These are phyloP conservation scores for Ceratitis capitata DNA, from an alignment of 1,140 invertebrate species.

Conservation along the genomic window DNA sequence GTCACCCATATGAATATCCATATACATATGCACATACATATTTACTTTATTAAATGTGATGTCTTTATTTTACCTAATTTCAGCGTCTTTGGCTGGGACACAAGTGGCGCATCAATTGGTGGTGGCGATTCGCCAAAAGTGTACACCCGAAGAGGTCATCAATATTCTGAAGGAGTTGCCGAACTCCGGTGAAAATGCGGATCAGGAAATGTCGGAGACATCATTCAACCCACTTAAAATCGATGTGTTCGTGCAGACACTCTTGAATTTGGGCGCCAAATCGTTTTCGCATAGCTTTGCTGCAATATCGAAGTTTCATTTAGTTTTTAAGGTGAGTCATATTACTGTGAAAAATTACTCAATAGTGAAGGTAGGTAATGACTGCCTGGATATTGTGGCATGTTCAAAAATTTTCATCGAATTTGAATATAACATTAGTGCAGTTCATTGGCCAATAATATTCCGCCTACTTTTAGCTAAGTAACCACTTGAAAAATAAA, in stretches of 20 bases:
- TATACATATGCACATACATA: neutral
- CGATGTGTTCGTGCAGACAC: constrained; percentile 94
- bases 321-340: constrained; percentile 87
- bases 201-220: constrained; percentile 71
- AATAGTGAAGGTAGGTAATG: too few species aligned
- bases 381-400: too few species aligned
- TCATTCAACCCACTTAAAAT: constrained; percentile 92
- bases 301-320: constrained; percentile 96
- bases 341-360: too few species aligned
- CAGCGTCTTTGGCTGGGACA: constrained; percentile 83
- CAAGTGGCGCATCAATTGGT: constrained; percentile 85
- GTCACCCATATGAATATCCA: neutral
- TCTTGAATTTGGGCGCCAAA: constrained; percentile 93
- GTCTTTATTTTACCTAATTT: neutral
- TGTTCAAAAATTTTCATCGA: too few species aligned
- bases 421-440: too few species aligned
- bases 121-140: constrained; percentile 86
- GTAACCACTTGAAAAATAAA: too few species aligned
- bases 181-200: constrained; percentile 78
- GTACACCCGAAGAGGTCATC: constrained; percentile 90
- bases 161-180: constrained; percentile 87
- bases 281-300: constrained; percentile 98
- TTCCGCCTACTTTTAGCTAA: too few species aligned
- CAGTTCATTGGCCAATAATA: too few species aligned
- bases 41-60: neutral